Conservation (phyloP, 2,113 vertebrate genomes). For the Egretta garzetta region DNA sequence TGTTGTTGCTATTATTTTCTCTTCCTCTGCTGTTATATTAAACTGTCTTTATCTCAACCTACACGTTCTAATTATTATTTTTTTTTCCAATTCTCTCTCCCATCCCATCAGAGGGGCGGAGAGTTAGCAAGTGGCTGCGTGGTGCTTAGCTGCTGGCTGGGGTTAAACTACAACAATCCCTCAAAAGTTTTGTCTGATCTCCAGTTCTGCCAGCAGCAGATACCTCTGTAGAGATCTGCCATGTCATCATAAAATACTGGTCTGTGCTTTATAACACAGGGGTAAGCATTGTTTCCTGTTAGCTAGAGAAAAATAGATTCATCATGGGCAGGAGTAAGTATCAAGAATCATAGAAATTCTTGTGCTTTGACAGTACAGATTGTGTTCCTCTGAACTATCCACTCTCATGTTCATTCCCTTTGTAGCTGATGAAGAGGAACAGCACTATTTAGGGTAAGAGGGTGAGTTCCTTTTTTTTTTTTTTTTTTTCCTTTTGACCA, state of each 20-base stretch:
- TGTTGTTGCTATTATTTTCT: no score
- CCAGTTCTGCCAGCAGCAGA: background rate
- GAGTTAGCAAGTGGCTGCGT: no score
- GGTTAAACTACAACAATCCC: no score
- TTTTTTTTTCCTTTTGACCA: background rate
- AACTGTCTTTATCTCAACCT: no score
- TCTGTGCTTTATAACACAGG: background rate
- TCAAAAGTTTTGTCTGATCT: background rate
- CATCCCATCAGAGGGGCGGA: no score
- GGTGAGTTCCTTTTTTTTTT: background rate
- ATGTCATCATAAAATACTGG: background rate
- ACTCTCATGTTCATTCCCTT: background rate
- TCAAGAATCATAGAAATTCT: background rate
- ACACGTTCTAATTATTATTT: no score
- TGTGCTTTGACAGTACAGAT: background rate
- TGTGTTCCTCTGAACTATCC: background rate
- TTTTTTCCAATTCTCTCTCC: no score
- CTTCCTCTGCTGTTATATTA: no score
- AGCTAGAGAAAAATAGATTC: background rate
- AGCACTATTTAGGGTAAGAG: background rate
- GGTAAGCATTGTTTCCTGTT: background rate
- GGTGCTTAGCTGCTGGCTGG: no score
- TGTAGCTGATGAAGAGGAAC: background rate
- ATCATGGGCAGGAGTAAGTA: background rate
- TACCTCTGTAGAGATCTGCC: background rate